A percentile compares a stretch with the other conserved stretches of the same genome.
phyloP scores from a whole-genome alignment of 2,888 invertebrate genomes.

The Trisateles emortualis region DNA sequence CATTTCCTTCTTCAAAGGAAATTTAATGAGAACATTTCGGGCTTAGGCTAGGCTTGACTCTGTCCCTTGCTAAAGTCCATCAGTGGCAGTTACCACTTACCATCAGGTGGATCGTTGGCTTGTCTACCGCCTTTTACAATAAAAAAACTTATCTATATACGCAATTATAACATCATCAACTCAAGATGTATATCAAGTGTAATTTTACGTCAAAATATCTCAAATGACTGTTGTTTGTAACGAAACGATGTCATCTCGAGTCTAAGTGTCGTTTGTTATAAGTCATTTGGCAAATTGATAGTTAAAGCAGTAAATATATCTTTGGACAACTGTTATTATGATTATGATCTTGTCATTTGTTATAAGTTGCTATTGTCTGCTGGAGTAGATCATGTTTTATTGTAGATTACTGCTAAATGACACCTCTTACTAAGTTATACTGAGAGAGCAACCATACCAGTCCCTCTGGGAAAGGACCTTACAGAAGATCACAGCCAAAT shows the following conservation, averaged over 20 bases:
- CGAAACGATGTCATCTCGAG: constrained; percentile 26
- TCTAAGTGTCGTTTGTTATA: constrained; percentile 13
- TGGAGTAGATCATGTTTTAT: not conserved
- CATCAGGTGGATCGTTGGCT: too few species aligned
- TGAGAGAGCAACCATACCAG: too few species aligned
- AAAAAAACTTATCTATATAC: not conserved
- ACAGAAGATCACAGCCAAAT: too few species aligned
- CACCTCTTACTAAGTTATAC: too few species aligned
- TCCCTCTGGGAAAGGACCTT: too few species aligned
- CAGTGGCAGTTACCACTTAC: too few species aligned
- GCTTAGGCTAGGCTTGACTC: too few species aligned
- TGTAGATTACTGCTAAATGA: too few species aligned
- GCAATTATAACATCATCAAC: constrained; percentile 31
- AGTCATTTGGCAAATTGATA: constrained; percentile 20
- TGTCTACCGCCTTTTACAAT: too few species aligned
- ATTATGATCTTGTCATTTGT: not conserved
- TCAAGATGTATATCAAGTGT: constrained; percentile 9
- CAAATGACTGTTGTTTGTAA: constrained; percentile 38
- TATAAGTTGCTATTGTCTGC: not conserved
- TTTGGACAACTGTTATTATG: not conserved
- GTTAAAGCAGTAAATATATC: not conserved
- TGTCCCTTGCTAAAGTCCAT: too few species aligned
- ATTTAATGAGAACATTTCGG: too few species aligned
- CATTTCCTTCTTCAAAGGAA: too few species aligned
- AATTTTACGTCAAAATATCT: constrained; percentile 8